Evolutionary conservation across 2,797 vertebrate species (phyloP), one percentile per base, ranked within the genome.

Genomic region (Pseudomugil gertrudae): DNA sequence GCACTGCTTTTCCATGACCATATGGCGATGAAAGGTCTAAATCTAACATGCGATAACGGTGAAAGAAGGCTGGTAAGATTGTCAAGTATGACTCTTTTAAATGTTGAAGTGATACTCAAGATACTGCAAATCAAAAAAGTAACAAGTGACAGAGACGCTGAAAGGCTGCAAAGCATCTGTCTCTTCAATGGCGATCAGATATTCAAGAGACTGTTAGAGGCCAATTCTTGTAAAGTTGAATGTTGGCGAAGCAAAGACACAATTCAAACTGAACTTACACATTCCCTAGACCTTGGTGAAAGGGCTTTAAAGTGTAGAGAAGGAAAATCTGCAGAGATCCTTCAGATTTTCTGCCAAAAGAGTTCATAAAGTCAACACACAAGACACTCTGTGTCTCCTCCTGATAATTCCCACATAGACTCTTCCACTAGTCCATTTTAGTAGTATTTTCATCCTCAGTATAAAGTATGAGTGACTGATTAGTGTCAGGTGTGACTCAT

Each of bases 1-100:
- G 27, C 13, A 26, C 0, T 29, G 5, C 3, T 48, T 53, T 63
- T 52, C 23, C 13, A 27, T 47, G 11, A 71, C 21, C 35, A 43
- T 55, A 69, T 33, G 26, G 8, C 66, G 72, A 78, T 36, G 5
- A 14, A 51, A 38, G 27, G 36, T 38, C 24, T 62, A 21, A 67
- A 35, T 62, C 38, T 65, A 60, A 75, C 50, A 66, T 78, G 32
- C 56, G 60, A 73, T 66, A 79, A 63, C 56, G 29, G 19, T 38
- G 40, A 57, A 53, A 76, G 66, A 51, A 73, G 17, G 55, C 57
- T 24, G 45, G 57, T 43, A 23, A 63, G 24, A 47, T 29, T 26
- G 52, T 50, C 19, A 55, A 69, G 61, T 65, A 26, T 11, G 80
- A 69, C 55, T 32, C 52, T 32, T 70, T 61, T 56, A 60, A 71